phyloP scores from a whole-genome alignment of 2,888 invertebrate genomes.

The Norana najaformis region DNA sequence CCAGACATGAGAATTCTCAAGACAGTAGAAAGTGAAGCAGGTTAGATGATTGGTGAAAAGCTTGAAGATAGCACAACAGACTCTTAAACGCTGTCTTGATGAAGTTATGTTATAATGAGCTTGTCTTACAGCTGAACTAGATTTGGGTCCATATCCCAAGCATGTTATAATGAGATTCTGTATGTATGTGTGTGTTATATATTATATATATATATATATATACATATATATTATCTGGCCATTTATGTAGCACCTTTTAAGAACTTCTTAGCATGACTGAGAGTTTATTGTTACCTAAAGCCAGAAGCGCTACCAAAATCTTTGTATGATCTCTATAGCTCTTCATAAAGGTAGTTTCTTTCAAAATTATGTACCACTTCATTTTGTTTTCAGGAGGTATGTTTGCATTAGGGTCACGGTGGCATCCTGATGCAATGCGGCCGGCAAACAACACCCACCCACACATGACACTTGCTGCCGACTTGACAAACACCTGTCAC shows the following conservation, averaged over 20 bases:
- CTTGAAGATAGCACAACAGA: too few relatives aligned
- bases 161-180: background rate
- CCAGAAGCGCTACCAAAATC: background rate
- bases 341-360: background rate
- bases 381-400: constrained; percentile 78
- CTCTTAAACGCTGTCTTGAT: too few relatives aligned
- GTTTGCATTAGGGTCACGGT: constrained; percentile 85
- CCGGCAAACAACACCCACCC: constrained; percentile 53
- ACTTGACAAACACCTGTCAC: constrained; percentile 94
- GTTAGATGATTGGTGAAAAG: too few relatives aligned
- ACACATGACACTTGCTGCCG: constrained; percentile 85
- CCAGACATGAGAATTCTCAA: too few relatives aligned
- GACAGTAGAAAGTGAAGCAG: too few relatives aligned
- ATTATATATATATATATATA: background rate
- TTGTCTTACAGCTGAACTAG: background rate
- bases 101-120: too few relatives aligned
- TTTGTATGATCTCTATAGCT: background rate
- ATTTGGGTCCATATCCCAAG: background rate
- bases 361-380: too few relatives aligned
- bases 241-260: background rate
- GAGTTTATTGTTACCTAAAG: background rate
- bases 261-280: background rate
- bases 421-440: constrained; percentile 70
- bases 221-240: background rate
- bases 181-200: background rate